Percentiles rank a stretch among this genome's conserved stretches.
Evolutionary conservation across 2,888 invertebrate species (phyloP).

Genomic region (Sinodicranocentrus sp.): DNA sequence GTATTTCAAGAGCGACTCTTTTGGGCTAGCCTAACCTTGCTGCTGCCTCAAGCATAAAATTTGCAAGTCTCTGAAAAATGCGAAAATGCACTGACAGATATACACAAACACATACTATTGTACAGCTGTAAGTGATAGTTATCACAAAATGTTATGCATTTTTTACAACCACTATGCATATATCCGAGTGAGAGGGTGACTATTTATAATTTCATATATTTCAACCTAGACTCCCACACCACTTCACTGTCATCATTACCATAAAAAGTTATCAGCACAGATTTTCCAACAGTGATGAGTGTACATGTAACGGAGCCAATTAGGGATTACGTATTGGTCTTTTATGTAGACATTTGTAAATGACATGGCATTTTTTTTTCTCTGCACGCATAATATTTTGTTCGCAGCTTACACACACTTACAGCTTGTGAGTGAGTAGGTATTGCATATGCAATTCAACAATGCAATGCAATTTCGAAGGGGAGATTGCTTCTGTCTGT

Average conservation of each 20-base stretch:
- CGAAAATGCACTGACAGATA: not conserved
- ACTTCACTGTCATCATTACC: not conserved
- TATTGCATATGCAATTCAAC: no score
- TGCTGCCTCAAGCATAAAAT: slow-evolving; percentile 27
- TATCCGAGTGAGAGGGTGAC: no score
- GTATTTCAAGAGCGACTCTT: slow-evolving; percentile 46
- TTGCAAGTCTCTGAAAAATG: not conserved
- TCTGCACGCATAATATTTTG: no score
- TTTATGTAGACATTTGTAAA: slow-evolving; percentile 22
- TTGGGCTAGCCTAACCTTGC: slow-evolving; percentile 41
- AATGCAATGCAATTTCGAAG: no score
- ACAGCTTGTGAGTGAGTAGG: no score
- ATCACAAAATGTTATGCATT: no score
- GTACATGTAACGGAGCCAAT: slow-evolving; percentile 18
- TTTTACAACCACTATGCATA: no score
- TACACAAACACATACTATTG: not conserved
- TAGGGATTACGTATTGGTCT: slow-evolving; percentile 37
- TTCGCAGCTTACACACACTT: no score
- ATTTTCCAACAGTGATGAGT: not conserved
- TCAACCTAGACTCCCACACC: not conserved
- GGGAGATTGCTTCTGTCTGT: no score
- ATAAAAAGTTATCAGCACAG: no score
- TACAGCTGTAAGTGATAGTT: no score
- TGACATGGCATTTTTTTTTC: not conserved
- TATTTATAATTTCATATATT: no score